Base-by-base conservation (phyloP, 1,140 invertebrate species). In the Metaphire vulgaris region DNA sequence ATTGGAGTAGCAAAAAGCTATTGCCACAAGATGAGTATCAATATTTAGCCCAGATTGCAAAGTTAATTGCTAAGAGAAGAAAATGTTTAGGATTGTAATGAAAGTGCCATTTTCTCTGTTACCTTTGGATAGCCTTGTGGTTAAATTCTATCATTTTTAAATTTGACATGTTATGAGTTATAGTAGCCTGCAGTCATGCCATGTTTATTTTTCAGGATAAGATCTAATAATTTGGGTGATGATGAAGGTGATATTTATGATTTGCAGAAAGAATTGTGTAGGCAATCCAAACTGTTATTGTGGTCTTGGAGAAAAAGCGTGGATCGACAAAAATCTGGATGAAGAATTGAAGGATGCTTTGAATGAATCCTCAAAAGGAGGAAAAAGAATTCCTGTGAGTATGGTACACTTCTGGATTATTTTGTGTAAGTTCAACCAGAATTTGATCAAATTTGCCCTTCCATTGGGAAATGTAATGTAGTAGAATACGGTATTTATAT, bases 281-380 rank as follows among this genome's bases (percentile, higher is more conserved):
- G 41, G 41, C 41, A 56, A 56, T 56, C 41, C 41, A 21, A 56
- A 56, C 21, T 56, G 41, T 56, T 56, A 56, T 21, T 12, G 21
- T 21, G 6, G 41, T 21, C 41, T 84, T 56, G 41, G 41, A 21
- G 41, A 56, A 56, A 56, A 56, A 21, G 41, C 41, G 21, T 56
- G 41, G 41, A 56, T 56, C 6, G 41, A 56, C 6, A 56, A 56
- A 21, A 56, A 56, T 21, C 41, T 56, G 6, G 41, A 56, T 56
- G 83, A 86, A 33, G 80, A 84, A 33, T 83, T 80, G 56, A 56
- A 56, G 41, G 41, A 56, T 21, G 41, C 41, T 56, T 6, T 56
- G 41, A 6, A 12, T 6, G 41, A 56, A 21, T 56, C 41, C n/a
- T n/a, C n/a, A 56, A 21, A 6, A 6, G 6, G 41, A 56, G 41